phyloP scores from a whole-genome alignment of 2,888 invertebrate species.

The Drosophila paramelanica region DNA sequence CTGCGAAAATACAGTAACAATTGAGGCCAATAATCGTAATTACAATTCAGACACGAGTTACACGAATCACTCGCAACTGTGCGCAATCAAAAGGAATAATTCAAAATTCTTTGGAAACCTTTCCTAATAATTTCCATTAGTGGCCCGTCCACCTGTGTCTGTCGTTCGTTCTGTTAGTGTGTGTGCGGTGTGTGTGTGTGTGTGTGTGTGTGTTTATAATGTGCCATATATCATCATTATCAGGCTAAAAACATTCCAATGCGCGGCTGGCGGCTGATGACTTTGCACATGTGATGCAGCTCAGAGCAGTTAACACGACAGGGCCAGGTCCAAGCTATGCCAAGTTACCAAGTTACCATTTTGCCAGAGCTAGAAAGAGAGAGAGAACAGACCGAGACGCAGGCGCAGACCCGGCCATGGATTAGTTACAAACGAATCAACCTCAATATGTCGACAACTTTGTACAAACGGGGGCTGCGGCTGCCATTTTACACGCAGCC shows the following conservation, averaged over 20 bases:
- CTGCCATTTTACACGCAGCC: constrained; percentile 79
- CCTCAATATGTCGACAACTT: constrained; percentile 78
- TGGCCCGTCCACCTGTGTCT: constrained; percentile 31
- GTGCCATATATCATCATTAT: constrained; percentile 78
- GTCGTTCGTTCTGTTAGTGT: constrained; percentile 11
- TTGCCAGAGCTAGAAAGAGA: not conserved
- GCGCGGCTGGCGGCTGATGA: constrained; percentile 63
- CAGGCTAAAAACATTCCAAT: constrained; percentile 64
- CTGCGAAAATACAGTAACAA: constrained; percentile 35
- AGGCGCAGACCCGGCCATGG: constrained; percentile 34
- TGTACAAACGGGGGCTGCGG: constrained; percentile 62
- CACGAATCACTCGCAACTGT: constrained; percentile 31
- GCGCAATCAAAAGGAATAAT: constrained; percentile 50
- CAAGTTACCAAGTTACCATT: constrained; percentile 8
- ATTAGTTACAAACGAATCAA: constrained; percentile 77
- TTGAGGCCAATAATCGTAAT: constrained; percentile 45
- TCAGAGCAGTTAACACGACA: constrained; percentile 52
- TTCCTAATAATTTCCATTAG: constrained; percentile 58
- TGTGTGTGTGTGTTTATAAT: constrained; percentile 52
- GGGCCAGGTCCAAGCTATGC: constrained; percentile 24
- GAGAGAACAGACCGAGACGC: constrained; percentile 6
- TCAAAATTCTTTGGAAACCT: constrained; percentile 63
- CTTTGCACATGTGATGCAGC: constrained; percentile 78
- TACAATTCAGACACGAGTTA: constrained; percentile 37
- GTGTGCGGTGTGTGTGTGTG: constrained; percentile 24